Evolutionary conservation across 1,140 invertebrate genomes (phyloP).

Genomic region (Drosophila takahashii): DNA sequence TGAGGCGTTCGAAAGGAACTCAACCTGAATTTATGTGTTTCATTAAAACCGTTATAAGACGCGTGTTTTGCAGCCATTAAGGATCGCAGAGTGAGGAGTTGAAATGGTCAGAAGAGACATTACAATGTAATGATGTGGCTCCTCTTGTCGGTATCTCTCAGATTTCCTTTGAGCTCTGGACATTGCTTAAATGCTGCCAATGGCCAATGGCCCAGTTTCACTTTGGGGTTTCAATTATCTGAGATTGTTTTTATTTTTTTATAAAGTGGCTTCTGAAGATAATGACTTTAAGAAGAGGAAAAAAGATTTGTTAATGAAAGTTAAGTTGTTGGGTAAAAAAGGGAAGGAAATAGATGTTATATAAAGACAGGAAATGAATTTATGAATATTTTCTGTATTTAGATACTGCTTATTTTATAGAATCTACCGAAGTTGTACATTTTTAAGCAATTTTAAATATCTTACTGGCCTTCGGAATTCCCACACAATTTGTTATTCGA

Average conservation of each 20-base stretch:
- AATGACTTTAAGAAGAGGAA: not conserved
- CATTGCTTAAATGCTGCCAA: constrained; percentile 34
- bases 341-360: not conserved
- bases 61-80: constrained; percentile 74
- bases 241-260: constrained; percentile 21
- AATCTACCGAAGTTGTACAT: too few relatives aligned
- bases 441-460: not conserved
- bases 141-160: constrained; percentile 22
- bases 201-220: constrained; percentile 40
- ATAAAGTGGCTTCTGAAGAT: not conserved
- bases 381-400: not conserved
- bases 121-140: constrained; percentile 72
- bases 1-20: constrained; percentile 51
- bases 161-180: constrained; percentile 49
- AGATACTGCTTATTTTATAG: not conserved
- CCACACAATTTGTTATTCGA: constrained; percentile 33
- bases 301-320: constrained; percentile 14
- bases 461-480: not conserved
- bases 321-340: not conserved
- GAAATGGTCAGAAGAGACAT: constrained; percentile 9
- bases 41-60: constrained; percentile 77
- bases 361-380: not conserved
- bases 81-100: constrained; percentile 16
- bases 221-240: constrained; percentile 45
- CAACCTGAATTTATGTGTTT: constrained; percentile 76